Base-by-base conservation (phyloP, 1,140 invertebrate genomes). In the Apocrypta bakeri region DNA sequence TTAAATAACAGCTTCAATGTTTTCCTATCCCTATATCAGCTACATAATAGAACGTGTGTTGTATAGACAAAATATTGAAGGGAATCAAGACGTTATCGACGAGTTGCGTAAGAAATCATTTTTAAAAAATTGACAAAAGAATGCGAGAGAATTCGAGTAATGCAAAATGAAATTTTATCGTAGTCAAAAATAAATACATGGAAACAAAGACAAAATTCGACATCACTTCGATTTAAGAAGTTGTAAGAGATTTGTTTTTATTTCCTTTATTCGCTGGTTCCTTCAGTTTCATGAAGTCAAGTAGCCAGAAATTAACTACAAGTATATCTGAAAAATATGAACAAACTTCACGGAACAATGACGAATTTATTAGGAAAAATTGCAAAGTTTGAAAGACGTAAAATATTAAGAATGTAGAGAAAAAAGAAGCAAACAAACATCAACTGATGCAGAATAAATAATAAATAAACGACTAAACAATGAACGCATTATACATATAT, bases 381-480 rank as follows among this genome's bases (percentile, higher is more conserved):
- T 37, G 33, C 33, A 37, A 37, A 9, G n/a, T n/a, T n/a, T n/a
- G 33, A 37, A 37, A 37, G 33, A 37, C 33, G 33, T 37, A 37
- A 56, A 56, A 56, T n/a, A 17, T 12, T 17, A 48, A 48, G 21
- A 4, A 42, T 14, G 42, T 21, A 48, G 21, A 12, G 21, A 17
- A 0, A 48, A 48, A 48, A 48, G 14, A 71, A 64, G 48, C 9
- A 66, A 25, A 64, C 24, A 64, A 76, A 56, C 21, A 56, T 3
- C 31, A 71, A 64, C 6, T 40, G n/a, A n/a, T n/a, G 40, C 33
- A 48, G 42, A 37, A 77, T 0, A 64, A 76, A 24, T 24, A 63
- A 66, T 2, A 17, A 31, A 80, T 14, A 56, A 81, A 68, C 29
- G n/a, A 66, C 29, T 61, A 37, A 17, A 74, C 74, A 72, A 84